Evolutionary conservation across 2,113 vertebrate genomes (phyloP).

Genomic region (Pipa parva): DNA sequence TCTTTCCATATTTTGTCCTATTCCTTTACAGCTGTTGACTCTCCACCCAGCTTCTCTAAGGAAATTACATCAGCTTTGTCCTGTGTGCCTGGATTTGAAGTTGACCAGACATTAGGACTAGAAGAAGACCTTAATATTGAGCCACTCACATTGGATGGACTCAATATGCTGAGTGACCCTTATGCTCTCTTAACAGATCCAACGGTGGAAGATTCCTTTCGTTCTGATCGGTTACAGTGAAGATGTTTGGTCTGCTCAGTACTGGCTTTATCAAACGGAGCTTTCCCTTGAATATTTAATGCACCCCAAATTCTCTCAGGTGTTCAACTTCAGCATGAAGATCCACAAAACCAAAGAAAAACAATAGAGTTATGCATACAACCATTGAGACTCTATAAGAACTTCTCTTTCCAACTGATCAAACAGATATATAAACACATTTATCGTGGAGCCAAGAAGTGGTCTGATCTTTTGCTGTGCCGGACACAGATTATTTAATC

Average conservation of each 20-base stretch:
- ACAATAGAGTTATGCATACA: too few species aligned
- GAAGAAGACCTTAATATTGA: constrained; percentile 81
- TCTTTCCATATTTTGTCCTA: too few species aligned
- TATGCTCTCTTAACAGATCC: constrained; percentile 84
- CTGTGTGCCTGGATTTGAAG: constrained; percentile 82
- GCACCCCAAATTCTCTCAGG: neutral
- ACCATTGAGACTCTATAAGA: too few species aligned
- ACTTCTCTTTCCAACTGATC: too few species aligned
- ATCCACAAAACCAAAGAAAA: neutral
- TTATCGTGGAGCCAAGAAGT: too few species aligned
- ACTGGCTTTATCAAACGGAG: neutral
- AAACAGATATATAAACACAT: too few species aligned
- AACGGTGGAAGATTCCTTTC: constrained; percentile 85
- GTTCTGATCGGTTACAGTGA: constrained; percentile 84
- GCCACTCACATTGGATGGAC: constrained; percentile 74
- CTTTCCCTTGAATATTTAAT: neutral
- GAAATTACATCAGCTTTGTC: constrained; percentile 83
- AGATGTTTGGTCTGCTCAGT: neutral
- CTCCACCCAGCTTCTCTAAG: constrained; percentile 78
- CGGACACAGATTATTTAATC: too few species aligned
- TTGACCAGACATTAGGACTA: constrained; percentile 68
- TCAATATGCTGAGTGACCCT: constrained; percentile 78
- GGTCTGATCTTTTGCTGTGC: too few species aligned
- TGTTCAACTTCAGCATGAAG: neutral
- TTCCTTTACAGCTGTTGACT: constrained; percentile 60